These are phyloP conservation scores for Melanotaenia duboulayi DNA, from an alignment of 2,113 vertebrate species.

Conservation along the genomic window DNA sequence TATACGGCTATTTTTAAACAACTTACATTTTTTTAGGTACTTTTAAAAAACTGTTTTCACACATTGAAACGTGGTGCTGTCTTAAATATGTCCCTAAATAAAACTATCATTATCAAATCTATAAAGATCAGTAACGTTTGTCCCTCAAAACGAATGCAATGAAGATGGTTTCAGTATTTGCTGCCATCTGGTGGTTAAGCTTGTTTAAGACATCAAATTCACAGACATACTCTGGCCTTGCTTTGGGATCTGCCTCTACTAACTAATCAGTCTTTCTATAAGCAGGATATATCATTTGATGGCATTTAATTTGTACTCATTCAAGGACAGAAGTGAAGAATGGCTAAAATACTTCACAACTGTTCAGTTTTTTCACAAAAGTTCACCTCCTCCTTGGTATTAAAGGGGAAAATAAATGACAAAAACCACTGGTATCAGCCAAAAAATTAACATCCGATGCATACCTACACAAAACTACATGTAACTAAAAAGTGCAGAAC, in stretches of 20 bases:
- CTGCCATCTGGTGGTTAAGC: slow-evolving; percentile 49
- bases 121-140: not conserved
- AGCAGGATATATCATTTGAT: no score
- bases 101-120: not conserved
- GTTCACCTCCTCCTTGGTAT: no score
- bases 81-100: not conserved
- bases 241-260: no score
- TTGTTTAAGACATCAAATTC: not conserved
- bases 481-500: slow-evolving; percentile 19
- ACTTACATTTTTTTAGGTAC: not conserved
- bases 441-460: not conserved
- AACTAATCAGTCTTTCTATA: no score
- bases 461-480: slow-evolving; percentile 1
- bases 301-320: no score
- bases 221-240: not conserved
- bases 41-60: not conserved
- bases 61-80: not conserved
- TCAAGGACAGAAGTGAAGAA: no score
- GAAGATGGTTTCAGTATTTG: slow-evolving; percentile 17
- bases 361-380: no score
- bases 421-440: not conserved
- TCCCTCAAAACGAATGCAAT: not conserved
- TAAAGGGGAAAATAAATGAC: no score
- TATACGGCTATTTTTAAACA: no score
- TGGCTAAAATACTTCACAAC: no score